Conservation (phyloP, 2,113 vertebrate species). For the Bothrops jararaca region DNA sequence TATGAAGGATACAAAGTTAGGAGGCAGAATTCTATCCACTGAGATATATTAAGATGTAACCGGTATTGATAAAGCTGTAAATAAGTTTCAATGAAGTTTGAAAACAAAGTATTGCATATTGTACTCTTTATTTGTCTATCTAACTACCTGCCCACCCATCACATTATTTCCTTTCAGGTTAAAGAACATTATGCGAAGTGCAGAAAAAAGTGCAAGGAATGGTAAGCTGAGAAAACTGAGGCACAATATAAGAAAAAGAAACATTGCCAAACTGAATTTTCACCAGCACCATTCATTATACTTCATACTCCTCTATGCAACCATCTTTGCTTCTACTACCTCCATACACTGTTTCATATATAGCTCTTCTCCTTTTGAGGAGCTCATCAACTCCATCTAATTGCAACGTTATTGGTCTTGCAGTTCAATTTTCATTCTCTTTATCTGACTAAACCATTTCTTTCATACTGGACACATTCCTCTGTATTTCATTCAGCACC, state of each 20-base stretch:
- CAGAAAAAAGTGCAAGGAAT: not conserved
- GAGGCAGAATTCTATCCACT: not conserved
- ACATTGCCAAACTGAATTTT: not conserved
- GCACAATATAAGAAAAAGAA: not conserved
- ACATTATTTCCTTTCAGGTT: not conserved
- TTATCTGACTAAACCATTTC: not conserved
- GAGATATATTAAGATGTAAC: not conserved
- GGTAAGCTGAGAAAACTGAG: not conserved
- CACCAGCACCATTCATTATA: not conserved
- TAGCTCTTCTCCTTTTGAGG: not conserved
- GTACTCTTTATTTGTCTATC: not conserved
- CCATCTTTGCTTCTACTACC: not conserved
- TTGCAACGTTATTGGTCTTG: not conserved
- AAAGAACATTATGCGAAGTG: not conserved
- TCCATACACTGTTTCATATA: not conserved
- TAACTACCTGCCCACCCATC: not conserved
- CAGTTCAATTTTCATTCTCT: not conserved
- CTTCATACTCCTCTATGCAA: not conserved
- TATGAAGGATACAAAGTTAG: not conserved
- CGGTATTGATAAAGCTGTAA: not conserved
- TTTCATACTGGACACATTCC: not conserved
- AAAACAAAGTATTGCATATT: not conserved
- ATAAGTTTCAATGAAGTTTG: not conserved
- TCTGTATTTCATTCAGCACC: not conserved
- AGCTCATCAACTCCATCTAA: not conserved